Conservation (phyloP, 64 coral and sea anemone species). For the Trachythela sp. region DNA sequence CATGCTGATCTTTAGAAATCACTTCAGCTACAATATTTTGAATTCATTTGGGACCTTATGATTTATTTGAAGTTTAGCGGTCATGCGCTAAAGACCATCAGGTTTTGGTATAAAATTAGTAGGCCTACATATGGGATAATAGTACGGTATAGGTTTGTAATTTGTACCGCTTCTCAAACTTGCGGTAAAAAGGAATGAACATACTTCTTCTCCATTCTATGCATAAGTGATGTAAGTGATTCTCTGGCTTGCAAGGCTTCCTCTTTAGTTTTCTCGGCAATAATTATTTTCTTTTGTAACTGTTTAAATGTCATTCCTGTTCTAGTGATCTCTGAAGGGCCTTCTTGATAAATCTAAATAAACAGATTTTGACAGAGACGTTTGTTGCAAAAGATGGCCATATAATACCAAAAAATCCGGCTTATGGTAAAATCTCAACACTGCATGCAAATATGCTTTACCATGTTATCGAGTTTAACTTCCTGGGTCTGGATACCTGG, state of each 20-base stretch:
- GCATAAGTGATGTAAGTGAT: conserved; percentile 50
- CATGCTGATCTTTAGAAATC: too few relatives aligned
- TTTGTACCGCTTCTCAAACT: too few relatives aligned
- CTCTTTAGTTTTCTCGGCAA: conserved; percentile 70
- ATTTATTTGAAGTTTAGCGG: too few relatives aligned
- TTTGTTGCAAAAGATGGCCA: background rate
- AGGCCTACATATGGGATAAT: too few relatives aligned
- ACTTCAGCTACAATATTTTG: too few relatives aligned
- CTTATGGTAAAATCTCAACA: too few relatives aligned
- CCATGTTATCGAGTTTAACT: too few relatives aligned
- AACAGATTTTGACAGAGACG: background rate
- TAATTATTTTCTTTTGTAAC: conserved; percentile 65
- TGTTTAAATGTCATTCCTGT: conserved; percentile 87
- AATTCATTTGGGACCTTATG: too few relatives aligned
- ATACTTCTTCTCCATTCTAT: conserved; percentile 73
- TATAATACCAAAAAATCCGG: background rate
- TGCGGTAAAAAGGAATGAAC: conserved; percentile 7
- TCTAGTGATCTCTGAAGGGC: conserved; percentile 79
- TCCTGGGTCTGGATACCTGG: too few relatives aligned
- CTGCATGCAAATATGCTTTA: background rate
- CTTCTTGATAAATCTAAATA: conserved; percentile 83
- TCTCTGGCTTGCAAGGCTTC: conserved; percentile 62
- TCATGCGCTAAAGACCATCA: too few relatives aligned
- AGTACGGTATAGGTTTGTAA: too few relatives aligned
- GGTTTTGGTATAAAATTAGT: too few relatives aligned